phyloP scores from a whole-genome alignment of 1,140 invertebrate genomes.

The Calosoma granatense region DNA sequence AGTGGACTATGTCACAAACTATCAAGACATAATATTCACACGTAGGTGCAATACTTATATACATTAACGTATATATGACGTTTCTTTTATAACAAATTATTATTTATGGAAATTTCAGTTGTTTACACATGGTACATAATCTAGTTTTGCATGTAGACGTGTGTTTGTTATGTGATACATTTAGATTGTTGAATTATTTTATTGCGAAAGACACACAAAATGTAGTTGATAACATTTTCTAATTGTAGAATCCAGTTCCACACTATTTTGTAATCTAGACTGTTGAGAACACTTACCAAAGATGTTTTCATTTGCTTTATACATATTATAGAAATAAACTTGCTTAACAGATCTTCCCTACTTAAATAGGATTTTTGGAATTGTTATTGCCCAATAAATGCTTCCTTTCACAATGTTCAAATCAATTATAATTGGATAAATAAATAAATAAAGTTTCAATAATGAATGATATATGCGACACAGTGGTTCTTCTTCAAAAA shows the following conservation, averaged over 20 bases:
- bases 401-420: neutral
- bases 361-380: neutral
- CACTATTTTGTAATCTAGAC: neutral
- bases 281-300: neutral
- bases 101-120: neutral
- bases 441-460: conserved; percentile 1
- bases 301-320: neutral
- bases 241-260: too few relatives aligned
- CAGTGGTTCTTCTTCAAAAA: neutral
- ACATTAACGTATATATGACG: neutral
- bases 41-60: conserved; percentile 4
- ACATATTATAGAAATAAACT: too few relatives aligned
- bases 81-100: neutral
- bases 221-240: too few relatives aligned
- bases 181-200: too few relatives aligned
- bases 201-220: too few relatives aligned
- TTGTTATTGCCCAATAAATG: neutral
- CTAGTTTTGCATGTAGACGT: too few relatives aligned
- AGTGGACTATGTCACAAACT: neutral
- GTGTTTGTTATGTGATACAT: too few relatives aligned
- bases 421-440: neutral
- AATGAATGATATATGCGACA: neutral
- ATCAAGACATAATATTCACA: neutral
- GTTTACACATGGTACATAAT: neutral
- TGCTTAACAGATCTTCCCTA: neutral